Evolutionary conservation across 2,888 invertebrate species (phyloP), one percentile per base, ranked within the genome.

Genomic region (Coenonympha arcania): DNA sequence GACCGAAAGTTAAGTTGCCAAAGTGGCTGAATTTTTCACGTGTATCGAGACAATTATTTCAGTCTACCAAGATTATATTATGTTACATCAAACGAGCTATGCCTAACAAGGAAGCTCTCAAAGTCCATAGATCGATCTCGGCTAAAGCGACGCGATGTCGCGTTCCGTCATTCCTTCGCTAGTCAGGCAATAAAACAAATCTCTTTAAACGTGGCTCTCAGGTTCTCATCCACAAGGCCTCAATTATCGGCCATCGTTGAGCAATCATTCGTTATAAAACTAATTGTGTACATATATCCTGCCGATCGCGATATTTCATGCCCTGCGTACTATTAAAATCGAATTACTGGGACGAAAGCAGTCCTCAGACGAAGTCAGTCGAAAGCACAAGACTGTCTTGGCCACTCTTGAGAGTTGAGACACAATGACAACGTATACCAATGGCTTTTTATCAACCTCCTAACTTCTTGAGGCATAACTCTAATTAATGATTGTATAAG

Each of bases 261-360:
- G 75, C 68, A 76, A 79, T 79, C 76, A 73, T 73, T 71, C 65
- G 72, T 71, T 73, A 71, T 76, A 76, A 76, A 76, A 72, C 62
- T 76, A 76, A 77, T 75, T 67, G 66, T 66, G 61, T 61, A 63
- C 69, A 68, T 67, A 66, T 66, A 66, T 71, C 64, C 65, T 61
- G 58, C 63, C 62, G 64, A 75, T 73, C 64, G 59, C 65, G 58
- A 73, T 72, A 64, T 71, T 71, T 75, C 75, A 71, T 70, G 65
- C 59, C 58, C 64, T 66, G 61, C 59, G 68, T 66, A 63, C 71
- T 71, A 83, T 83, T 83, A 83, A 79, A 82, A 79, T 78, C 79
- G 70, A 76, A 81, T 83, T 75, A 81, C 71, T 45, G 18, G 47
- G 22, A 18, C 1, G 2, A 18, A 19, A 9, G 20, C 45, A 52